Base-by-base conservation (phyloP, 1,140 invertebrate species). In the Gryon sp. region DNA sequence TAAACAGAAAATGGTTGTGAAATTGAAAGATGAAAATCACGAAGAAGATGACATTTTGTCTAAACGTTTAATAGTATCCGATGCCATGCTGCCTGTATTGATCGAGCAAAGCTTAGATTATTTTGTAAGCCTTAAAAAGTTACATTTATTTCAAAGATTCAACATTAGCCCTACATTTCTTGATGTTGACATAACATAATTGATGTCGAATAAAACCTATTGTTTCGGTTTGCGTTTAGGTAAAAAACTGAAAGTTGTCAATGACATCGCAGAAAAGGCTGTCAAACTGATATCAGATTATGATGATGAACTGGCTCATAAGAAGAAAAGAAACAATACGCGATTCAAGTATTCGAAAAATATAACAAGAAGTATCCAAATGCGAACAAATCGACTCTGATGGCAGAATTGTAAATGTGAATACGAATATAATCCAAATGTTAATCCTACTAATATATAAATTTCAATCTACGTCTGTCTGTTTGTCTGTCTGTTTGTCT, bases 1-100 rank as follows among this genome's bases (percentile, higher is more conserved):
- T 9, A 68, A 75, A 66, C 22, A n/a, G 9, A 60, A 50, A 48
- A 74, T 65, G 50, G 69, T 65, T 30, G 8, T 53, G 2, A 40
- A 59, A 36, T 26, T 22, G 30, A 8, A 7, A 62, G 11, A 24
- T 30, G 18, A 26, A 15, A 43, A 28, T n/a, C 6, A 16, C 11
- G 20, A 40, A 24, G 18, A 18, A 11, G 5, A 19, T 9, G 8
- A 16, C 8, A 32, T 18, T 5, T n/a, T 22, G 28, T 20, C 9
- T 6, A 48, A 30, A 26, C 41, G 52, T 20, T 9, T 50, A 6
- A 12, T 11, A 46, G 15, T 57, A 6, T 16, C 24, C 11, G 5
- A 19, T 4, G 41, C 28, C 2, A 26, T 34, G 32, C 12, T 45
- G 11, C 1, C 36, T 32, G 28, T 41, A 53, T 19, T 53, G 9